Percentiles rank a stretch among this genome's conserved stretches.
phyloP scores from a whole-genome alignment of 2,888 invertebrate genomes.

The Malthinus flaveolus region DNA sequence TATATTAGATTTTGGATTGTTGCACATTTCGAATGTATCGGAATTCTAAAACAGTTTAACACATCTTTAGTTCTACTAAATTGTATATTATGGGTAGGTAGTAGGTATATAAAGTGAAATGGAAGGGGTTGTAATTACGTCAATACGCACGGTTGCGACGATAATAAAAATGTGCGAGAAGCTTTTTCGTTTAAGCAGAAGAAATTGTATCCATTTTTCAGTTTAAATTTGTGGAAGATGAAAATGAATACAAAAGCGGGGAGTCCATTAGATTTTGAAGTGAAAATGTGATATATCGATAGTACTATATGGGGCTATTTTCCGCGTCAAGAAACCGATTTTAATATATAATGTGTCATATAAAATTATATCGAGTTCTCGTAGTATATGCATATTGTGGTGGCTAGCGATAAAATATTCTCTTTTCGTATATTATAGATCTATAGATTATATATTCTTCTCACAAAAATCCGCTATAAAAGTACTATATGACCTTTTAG shows the following conservation, averaged over 20 bases:
- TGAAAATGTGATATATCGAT: slow-evolving; percentile 50
- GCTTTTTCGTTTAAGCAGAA: slow-evolving; percentile 13
- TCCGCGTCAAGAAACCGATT: slow-evolving; percentile 55
- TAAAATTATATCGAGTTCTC: slow-evolving; percentile 52
- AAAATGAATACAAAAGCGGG: slow-evolving; percentile 29
- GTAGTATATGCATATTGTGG: slow-evolving; percentile 39
- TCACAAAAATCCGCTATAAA: slow-evolving; percentile 50
- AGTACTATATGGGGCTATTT: slow-evolving; percentile 54
- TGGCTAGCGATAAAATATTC: slow-evolving; percentile 48
- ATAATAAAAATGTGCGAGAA: not conserved
- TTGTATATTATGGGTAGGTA: too few relatives aligned
- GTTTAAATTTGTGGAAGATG: slow-evolving; percentile 25
- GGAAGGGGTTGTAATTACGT: slow-evolving; percentile 8
- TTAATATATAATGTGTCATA: slow-evolving; percentile 57
- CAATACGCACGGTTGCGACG: too few relatives aligned
- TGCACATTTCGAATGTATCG: slow-evolving; percentile 38
- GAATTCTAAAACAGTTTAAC: slow-evolving; percentile 28
- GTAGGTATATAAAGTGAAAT: slow-evolving; percentile 24
- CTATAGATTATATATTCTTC: slow-evolving; percentile 52
- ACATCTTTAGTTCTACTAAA: slow-evolving; percentile 9
- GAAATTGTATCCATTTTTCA: slow-evolving; percentile 24
- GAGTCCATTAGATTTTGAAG: slow-evolving; percentile 49
- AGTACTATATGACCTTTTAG: slow-evolving; percentile 43
- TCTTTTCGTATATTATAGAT: slow-evolving; percentile 52
- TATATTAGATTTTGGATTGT: slow-evolving; percentile 45